Evolutionary conservation across 2,888 invertebrate genomes (phyloP), one percentile per base, ranked within the genome.

Genomic region (Aporophyla nigra): DNA sequence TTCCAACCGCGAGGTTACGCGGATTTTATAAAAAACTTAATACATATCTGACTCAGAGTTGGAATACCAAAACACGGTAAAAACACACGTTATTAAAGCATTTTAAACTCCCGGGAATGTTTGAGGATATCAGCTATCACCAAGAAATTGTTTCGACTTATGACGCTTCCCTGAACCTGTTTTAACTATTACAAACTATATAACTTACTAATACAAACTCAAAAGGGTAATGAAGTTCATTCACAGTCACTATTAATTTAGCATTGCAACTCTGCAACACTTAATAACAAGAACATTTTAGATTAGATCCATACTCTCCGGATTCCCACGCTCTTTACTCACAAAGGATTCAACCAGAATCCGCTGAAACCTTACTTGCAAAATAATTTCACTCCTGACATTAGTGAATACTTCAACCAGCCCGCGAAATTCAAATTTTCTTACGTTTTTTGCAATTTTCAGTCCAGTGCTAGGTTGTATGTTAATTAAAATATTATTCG

Each of bases 1-100:
- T 91, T 90, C 87, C 87, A 85, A 86, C 87, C 86, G 83, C 87
- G 89, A 89, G 91, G 92, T 91, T 90, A 90, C 89, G 87, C 88
- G 88, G 90, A 90, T 93, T 90, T 90, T 90, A 90, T 90, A 90
- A 90, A n/a, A 92, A 91, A 91, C 86, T 83, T 84, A 82, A 84
- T 75, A 84, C 72, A 83, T 88, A 89, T 87, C 86, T 86, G 80
- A 86, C 76, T 89, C 82, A 78, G 78, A 85, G 82, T 70, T 73
- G 75, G 73, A 79, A 84, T 66, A 68, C 40, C 72, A 46, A 78
- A 61, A 76, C 72, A 56, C 54, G 61, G 5, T 21, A n/a, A n/a
- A n/a, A n/a, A n/a, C n/a, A n/a, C n/a, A n/a, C 6, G 24, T 16
- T 12, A 7, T 12, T 24, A 21, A 51, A 51, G 19, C 7, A 46